Base-by-base conservation (phyloP, 2,113 vertebrate species). In the Hippocampus comes region DNA sequence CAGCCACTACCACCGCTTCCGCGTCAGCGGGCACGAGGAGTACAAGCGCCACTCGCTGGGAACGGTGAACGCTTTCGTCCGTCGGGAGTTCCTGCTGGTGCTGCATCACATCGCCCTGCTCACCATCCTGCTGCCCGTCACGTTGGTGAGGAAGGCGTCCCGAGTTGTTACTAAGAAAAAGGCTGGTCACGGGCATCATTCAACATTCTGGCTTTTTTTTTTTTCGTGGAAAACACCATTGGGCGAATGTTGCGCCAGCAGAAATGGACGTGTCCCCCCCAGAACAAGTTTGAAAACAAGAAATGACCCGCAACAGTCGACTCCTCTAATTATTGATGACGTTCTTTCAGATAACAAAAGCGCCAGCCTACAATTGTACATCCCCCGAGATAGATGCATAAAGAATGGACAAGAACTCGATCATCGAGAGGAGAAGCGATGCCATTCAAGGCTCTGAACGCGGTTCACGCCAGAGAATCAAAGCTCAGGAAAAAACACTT, bases 101-200 rank as follows among this genome's bases (percentile, higher is more conserved):
- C 91, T 95, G 4, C 97, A 99, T 83, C 97, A 99, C 74, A 91
- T 94, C 42, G 93, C 94, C 72, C 95, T 97, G 88, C 93, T 98
- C 73, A 73, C 95, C 0, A 84, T 98, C 82, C 94, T 98, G 73
- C 94, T 96, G 38, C 97, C 97, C 0, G 72, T 97, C 63, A 93
- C 95, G 1, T 91, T 96, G 96, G 97, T 99, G 80, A 92, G 94
- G 3, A 25, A 25, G 23, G 18, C 5, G 7, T 27, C 17, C 8
- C 1, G 27, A 23, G 27, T 27, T 18, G 4, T 27, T 46, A 48
- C 8, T 8, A 9, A 8, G 25, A 1, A 25, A 25, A 57, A 57
- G 8, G 55, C 18, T 51, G 15, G 48, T 0, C 48, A 17, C 15
- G 4, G 15, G 49, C 49, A 51, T 51, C 17, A 20, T 38, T 38